A percentile compares a stretch with the other conserved stretches of the same genome.
Evolutionary conservation across 2,113 vertebrate species (phyloP).

Genomic region (Gasterosteus nipponicus): DNA sequence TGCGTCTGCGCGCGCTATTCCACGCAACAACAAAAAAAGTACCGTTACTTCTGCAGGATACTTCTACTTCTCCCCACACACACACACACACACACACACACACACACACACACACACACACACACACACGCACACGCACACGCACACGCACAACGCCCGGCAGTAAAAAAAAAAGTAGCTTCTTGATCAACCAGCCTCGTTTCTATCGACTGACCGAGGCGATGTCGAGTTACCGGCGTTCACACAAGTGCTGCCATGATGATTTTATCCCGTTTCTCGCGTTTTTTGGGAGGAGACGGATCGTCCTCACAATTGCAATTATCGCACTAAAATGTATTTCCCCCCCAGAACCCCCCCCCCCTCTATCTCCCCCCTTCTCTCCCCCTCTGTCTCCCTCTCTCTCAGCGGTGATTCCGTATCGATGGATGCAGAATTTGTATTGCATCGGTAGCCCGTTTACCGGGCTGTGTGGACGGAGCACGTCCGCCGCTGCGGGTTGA

Average conservation of each 20-base stretch:
- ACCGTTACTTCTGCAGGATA: constrained; percentile 52
- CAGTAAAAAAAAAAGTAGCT: constrained; percentile 56
- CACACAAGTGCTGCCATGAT: constrained; percentile 34
- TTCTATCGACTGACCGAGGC: constrained; percentile 32
- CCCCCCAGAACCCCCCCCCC: background rate
- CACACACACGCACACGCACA: constrained; percentile 36
- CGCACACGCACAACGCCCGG: background rate
- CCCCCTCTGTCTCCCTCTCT: background rate
- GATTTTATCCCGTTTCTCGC: constrained; percentile 4
- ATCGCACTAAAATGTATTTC: constrained; percentile 13
- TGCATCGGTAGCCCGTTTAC: constrained; percentile 39
- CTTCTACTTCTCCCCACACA: constrained; percentile 30
- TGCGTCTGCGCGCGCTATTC: constrained; percentile 30
- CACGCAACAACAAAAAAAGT: constrained; percentile 43
- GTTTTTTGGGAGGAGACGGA: constrained; percentile 11
- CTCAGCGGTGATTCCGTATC: constrained; percentile 22
- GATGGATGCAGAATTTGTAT: constrained; percentile 56
- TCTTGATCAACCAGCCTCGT: constrained; percentile 36
- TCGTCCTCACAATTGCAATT: background rate
- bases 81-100: constrained; percentile 33
- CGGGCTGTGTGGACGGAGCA: constrained; percentile 56
- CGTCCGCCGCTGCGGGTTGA: constrained; percentile 65
- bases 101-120: constrained; percentile 1
- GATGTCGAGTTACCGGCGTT: constrained; percentile 22
- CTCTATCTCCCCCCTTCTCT: background rate